Percentiles rank a stretch among this genome's conserved stretches.
These are phyloP conservation scores for Zenarchopterus dispar DNA, from an alignment of 2,797 vertebrate genomes.

Conservation along the genomic window DNA sequence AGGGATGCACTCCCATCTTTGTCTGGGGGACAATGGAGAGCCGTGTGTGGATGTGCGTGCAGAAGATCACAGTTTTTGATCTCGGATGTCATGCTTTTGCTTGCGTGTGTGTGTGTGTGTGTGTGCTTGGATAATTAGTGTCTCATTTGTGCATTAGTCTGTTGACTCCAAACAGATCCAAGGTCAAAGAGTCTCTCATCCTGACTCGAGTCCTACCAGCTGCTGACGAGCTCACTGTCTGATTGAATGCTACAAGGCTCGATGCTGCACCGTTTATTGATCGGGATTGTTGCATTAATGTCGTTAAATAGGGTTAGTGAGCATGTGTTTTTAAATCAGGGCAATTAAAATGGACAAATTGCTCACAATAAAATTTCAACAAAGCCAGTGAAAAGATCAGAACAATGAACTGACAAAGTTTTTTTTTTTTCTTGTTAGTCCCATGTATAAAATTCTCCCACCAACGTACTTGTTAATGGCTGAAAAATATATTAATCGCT, in stretches of 20 bases:
- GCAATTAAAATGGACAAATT: no score
- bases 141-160: constrained; percentile 50
- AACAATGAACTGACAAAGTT: no score
- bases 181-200: constrained; percentile 67
- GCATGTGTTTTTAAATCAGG: no score
- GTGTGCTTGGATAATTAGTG: constrained; percentile 54
- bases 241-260: constrained; percentile 14
- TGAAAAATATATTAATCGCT: no score
- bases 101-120: constrained; percentile 2
- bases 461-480: no score
- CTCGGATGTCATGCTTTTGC: constrained; percentile 4
- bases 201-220: constrained; percentile 28
- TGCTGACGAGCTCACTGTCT: constrained; percentile 15
- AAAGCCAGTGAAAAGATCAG: no score
- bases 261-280: background rate
- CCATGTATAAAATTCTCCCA: no score
- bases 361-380: no score
- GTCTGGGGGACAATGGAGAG: constrained; percentile 68
- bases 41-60: constrained; percentile 20
- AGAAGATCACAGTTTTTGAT: constrained; percentile 23
- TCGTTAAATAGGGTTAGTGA: no score
- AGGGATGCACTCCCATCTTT: constrained; percentile 68
- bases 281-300: no score
- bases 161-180: constrained; percentile 59
- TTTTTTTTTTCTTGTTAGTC: no score